These are phyloP conservation scores for Lucinisca nassula DNA, from an alignment of 2,888 invertebrate genomes.

Conservation along the genomic window DNA sequence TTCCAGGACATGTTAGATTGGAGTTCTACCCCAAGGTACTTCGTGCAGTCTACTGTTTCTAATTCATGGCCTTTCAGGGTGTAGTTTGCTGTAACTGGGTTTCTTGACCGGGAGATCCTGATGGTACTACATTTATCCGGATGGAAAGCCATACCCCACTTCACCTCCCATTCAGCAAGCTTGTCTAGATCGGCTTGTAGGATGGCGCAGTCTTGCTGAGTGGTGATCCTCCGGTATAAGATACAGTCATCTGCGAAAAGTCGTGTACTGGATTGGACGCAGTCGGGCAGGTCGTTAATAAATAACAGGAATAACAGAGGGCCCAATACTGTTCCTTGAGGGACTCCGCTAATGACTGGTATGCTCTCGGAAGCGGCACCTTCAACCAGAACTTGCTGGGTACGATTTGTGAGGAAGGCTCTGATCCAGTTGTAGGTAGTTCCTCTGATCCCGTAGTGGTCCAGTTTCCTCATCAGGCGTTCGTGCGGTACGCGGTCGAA, in stretches of 20 bases:
- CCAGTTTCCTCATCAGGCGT: background rate
- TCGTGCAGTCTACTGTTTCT: background rate
- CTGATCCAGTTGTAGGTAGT: background rate
- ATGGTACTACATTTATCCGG: background rate
- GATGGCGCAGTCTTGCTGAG: background rate
- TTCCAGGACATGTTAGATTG: background rate
- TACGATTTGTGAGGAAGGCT: background rate
- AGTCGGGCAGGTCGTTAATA: constrained; percentile 8
- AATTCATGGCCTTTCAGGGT: background rate
- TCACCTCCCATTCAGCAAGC: background rate
- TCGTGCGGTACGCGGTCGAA: constrained; percentile 1
- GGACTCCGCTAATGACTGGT: constrained; percentile 18
- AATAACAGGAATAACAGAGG: constrained; percentile 6
- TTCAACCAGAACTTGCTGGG: background rate
- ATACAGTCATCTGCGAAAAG: constrained; percentile 4
- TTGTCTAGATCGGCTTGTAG: constrained; percentile 1
- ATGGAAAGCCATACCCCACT: constrained; percentile 13
- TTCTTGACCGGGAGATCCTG: background rate
- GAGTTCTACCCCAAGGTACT: background rate
- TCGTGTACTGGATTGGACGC: background rate
- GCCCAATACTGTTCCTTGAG: background rate
- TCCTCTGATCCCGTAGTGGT: constrained; percentile 3
- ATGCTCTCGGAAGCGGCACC: background rate
- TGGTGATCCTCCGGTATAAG: background rate
- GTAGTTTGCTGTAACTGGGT: background rate